Conservation (phyloP, 2,797 vertebrate species). For the Bucorvus abyssinicus region DNA sequence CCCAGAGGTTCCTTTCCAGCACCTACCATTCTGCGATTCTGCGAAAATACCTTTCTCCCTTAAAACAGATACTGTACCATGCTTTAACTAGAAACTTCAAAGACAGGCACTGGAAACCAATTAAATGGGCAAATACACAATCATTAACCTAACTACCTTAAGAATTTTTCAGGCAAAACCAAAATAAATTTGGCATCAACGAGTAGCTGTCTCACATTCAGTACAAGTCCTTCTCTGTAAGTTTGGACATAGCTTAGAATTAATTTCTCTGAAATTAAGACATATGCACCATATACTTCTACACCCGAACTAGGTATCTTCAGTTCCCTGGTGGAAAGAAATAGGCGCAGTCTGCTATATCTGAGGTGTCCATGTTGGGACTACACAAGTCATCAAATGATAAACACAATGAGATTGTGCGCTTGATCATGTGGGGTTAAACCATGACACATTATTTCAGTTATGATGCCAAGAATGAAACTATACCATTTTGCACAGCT, state of each 20-base stretch:
- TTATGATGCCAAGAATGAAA: neutral
- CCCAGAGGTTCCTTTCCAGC: too few species aligned
- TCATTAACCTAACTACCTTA: neutral
- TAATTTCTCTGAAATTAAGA: neutral
- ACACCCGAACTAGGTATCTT: neutral
- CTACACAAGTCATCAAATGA: neutral
- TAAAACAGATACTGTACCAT: neutral
- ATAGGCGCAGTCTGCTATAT: neutral
- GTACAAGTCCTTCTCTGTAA: neutral
- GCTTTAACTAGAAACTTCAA: neutral
- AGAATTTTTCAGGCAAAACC: neutral
- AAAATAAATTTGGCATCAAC: neutral
- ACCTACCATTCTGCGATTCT: too few species aligned
- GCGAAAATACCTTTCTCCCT: neutral
- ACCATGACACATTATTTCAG: neutral
- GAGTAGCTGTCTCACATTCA: neutral
- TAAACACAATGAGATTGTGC: accelerated
- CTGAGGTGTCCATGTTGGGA: neutral
- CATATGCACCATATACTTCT: neutral
- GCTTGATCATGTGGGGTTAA: neutral
- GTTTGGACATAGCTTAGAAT: neutral
- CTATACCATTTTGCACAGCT: neutral
- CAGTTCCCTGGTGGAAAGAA: neutral
- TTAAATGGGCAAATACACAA: neutral
- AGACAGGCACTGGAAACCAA: neutral